Evolutionary conservation across 2,888 invertebrate species (phyloP).

Genomic region (Alcis repandata): DNA sequence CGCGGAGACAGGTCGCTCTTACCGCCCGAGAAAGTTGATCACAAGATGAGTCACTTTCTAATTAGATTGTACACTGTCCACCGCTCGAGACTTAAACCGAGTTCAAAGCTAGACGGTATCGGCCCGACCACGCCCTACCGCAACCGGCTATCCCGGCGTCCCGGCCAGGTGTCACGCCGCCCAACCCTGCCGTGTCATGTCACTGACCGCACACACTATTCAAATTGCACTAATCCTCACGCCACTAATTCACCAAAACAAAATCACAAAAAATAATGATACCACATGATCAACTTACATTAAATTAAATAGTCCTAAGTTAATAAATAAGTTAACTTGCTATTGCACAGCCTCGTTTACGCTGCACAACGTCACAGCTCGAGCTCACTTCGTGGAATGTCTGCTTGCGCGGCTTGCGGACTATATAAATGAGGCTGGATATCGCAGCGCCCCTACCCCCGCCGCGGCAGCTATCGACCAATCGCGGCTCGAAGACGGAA

Average conservation of each 20-base stretch:
- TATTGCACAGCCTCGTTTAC: slow-evolving; percentile 83
- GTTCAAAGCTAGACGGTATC: slow-evolving; percentile 38
- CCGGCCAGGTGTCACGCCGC: slow-evolving; percentile 62
- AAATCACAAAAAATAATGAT: slow-evolving; percentile 53
- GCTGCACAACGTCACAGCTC: slow-evolving; percentile 83
- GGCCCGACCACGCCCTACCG: slow-evolving; percentile 85
- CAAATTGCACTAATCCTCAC: slow-evolving; percentile 65
- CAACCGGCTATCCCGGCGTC: slow-evolving; percentile 77
- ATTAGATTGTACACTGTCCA: slow-evolving; percentile 52
- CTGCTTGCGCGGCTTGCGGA: slow-evolving; percentile 77
- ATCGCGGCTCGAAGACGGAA: slow-evolving; percentile 87
- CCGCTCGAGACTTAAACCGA: slow-evolving; percentile 15
- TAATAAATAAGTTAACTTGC: slow-evolving; percentile 85
- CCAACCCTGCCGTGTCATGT: slow-evolving; percentile 71
- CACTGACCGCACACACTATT: slow-evolving; percentile 81
- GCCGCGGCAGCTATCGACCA: slow-evolving; percentile 84
- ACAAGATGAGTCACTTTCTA: slow-evolving; percentile 67
- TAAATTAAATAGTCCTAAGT: slow-evolving; percentile 84
- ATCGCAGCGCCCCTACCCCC: slow-evolving; percentile 85
- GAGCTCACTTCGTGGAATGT: slow-evolving; percentile 85
- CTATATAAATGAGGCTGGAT: slow-evolving; percentile 87
- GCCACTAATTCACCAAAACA: slow-evolving; percentile 65
- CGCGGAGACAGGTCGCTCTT: slow-evolving; percentile 58
- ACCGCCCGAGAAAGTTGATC: slow-evolving; percentile 68
- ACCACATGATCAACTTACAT: slow-evolving; percentile 79